These are phyloP conservation scores for Mantis religiosa DNA, from an alignment of 2,888 invertebrate species.

Conservation along the genomic window DNA sequence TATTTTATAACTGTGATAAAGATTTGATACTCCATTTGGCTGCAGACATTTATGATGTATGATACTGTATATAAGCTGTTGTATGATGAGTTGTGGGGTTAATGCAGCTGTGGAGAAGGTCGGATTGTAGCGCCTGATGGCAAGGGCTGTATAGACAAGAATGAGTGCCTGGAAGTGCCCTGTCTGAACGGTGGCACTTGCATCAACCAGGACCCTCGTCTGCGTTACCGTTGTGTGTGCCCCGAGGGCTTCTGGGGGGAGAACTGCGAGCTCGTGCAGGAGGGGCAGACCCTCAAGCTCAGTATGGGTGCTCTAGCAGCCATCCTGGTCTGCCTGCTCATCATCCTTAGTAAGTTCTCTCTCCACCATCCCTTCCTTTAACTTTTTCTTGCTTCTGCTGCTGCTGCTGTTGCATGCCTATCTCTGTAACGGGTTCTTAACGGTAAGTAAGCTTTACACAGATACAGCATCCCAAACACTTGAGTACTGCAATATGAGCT, in stretches of 20 bases:
- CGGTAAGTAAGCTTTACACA: not conserved
- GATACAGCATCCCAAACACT: not conserved
- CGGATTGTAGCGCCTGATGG: constrained; percentile 80
- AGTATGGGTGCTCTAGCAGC: constrained; percentile 96
- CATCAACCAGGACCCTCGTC: constrained; percentile 84
- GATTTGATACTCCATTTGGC: not conserved
- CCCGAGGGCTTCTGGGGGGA: constrained; percentile 91
- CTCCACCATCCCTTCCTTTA: not conserved
- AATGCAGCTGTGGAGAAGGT: constrained; percentile 85
- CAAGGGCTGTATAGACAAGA: constrained; percentile 91
- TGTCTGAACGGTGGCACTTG: constrained; percentile 91
- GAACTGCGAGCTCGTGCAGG: constrained; percentile 89
- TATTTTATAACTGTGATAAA: not conserved
- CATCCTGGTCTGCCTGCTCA: constrained; percentile 93
- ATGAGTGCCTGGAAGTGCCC: constrained; percentile 91
- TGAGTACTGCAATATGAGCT: not conserved
- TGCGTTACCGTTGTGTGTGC: constrained; percentile 83
- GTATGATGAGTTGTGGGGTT: not conserved
- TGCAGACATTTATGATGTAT: not conserved
- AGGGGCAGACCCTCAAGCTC: constrained; percentile 90
- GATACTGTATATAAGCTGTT: not conserved
- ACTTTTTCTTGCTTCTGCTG: not conserved
- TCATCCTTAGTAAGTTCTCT: constrained; percentile 85
- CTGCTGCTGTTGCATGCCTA: not conserved
- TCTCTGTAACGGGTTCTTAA: not conserved